A percentile compares a stretch with the other conserved stretches of the same genome.
These are phyloP conservation scores for Prostheceraeus crozeri DNA, from an alignment of 2,888 invertebrate species.

Conservation along the genomic window DNA sequence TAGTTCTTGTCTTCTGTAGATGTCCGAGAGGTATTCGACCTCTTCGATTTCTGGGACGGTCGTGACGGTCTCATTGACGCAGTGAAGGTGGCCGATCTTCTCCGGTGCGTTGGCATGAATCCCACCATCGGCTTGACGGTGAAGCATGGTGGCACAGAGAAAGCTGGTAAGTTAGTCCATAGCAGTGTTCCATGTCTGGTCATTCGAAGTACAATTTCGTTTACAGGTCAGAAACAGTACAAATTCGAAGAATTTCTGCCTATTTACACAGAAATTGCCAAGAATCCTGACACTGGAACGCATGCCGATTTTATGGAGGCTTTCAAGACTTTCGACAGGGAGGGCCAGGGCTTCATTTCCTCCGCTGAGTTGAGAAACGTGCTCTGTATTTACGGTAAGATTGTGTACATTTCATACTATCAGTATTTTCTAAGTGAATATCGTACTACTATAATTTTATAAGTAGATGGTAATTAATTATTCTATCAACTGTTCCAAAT, in stretches of 20 bases:
- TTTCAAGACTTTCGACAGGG: conserved; percentile 97
- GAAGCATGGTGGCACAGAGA: conserved; percentile 47
- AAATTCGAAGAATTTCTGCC: conserved; percentile 96
- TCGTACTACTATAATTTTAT: too few relatives aligned
- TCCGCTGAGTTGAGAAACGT: conserved; percentile 93
- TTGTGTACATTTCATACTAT: too few relatives aligned
- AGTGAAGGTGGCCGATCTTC: conserved; percentile 49
- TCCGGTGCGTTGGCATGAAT: conserved; percentile 48
- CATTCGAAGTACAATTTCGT: not conserved
- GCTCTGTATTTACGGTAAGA: conserved; percentile 66
- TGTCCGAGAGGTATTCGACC: conserved; percentile 49
- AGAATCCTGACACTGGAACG: conserved; percentile 94
- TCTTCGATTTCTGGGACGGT: conserved; percentile 54
- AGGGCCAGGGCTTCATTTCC: conserved; percentile 91
- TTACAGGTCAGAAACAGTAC: conserved; percentile 73
- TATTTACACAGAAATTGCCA: conserved; percentile 87
- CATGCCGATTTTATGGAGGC: conserved; percentile 99
- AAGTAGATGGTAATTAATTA: too few relatives aligned
- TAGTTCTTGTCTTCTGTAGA: conserved; percentile 42
- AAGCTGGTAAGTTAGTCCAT: conserved; percentile 42
- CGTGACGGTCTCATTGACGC: conserved; percentile 51
- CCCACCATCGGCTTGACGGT: conserved; percentile 45
- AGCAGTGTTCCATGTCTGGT: not conserved
- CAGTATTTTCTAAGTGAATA: too few relatives aligned
- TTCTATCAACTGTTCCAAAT: too few relatives aligned